Percentiles rank a stretch among this genome's conserved stretches.
These are phyloP conservation scores for Chrysocyon brachyurus DNA, from an alignment of 2,797 vertebrate genomes.

Conservation along the genomic window DNA sequence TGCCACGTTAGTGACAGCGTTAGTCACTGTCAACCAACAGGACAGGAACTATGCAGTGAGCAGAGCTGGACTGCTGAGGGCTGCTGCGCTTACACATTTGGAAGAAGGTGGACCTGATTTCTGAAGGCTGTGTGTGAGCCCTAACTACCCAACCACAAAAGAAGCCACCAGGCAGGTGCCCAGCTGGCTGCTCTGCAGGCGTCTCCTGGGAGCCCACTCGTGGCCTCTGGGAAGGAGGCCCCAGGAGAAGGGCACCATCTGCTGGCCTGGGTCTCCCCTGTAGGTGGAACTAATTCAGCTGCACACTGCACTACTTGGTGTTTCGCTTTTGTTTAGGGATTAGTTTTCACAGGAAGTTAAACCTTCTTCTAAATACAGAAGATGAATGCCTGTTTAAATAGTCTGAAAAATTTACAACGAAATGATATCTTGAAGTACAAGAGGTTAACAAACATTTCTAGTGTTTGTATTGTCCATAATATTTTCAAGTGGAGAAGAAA, in stretches of 20 bases:
- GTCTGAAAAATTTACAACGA: background rate
- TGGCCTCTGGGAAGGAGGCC: accelerated
- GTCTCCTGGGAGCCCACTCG: background rate
- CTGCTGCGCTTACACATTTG: accelerated
- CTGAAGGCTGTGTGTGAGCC: background rate
- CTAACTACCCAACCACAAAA: background rate
- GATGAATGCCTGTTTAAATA: background rate
- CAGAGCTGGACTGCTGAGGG: accelerated
- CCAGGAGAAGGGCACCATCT: background rate
- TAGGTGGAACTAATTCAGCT: background rate
- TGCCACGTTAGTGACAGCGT: accelerated
- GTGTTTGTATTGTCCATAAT: background rate
- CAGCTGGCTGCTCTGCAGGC: background rate
- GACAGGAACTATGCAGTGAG: accelerated
- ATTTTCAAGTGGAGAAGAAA: background rate
- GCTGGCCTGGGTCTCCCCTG: too few relatives aligned
- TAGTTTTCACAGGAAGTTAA: background rate
- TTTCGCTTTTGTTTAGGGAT: background rate
- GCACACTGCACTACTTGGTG: accelerated
- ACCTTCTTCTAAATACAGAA: background rate
- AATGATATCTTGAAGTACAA: background rate
- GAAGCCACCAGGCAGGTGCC: background rate
- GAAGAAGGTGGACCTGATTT: background rate
- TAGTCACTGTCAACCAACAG: accelerated
- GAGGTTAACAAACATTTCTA: background rate